These are phyloP conservation scores for Priocnemis perturbator DNA, from an alignment of 2,888 invertebrate species.

Conservation along the genomic window DNA sequence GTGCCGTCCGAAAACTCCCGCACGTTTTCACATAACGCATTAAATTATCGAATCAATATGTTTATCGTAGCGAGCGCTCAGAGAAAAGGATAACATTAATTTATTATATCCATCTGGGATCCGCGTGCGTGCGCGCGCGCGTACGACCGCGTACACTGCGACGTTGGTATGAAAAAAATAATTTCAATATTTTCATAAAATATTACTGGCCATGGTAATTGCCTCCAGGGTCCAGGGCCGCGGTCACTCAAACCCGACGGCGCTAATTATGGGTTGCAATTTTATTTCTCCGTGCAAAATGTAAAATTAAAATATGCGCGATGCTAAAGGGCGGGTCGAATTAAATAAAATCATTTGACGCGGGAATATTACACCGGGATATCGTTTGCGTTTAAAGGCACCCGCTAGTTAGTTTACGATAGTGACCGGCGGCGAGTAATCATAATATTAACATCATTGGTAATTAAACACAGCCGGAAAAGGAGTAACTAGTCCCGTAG, in stretches of 20 bases:
- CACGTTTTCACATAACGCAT: not conserved
- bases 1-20: not conserved
- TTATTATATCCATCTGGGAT: conserved; percentile 36
- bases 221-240: conserved; percentile 2
- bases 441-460: no score
- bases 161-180: not conserved
- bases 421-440: no score
- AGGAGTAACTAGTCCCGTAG: no score
- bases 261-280: not conserved
- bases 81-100: conserved; percentile 9
- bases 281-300: no score
- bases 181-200: conserved; percentile 10
- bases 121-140: conserved; percentile 19
- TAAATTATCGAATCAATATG: conserved; percentile 8
- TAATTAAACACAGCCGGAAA: no score
- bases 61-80: conserved; percentile 5
- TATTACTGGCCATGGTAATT: conserved; percentile 1
- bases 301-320: no score
- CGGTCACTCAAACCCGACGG: not conserved
- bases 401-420: no score
- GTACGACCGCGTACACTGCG: conserved; percentile 21
- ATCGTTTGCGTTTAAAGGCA: no score
- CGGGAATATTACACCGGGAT: no score
- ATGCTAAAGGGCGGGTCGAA: no score
- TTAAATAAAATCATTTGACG: no score